phyloP scores from a whole-genome alignment of 2,113 vertebrate species.

The Nematolebias whitei region DNA sequence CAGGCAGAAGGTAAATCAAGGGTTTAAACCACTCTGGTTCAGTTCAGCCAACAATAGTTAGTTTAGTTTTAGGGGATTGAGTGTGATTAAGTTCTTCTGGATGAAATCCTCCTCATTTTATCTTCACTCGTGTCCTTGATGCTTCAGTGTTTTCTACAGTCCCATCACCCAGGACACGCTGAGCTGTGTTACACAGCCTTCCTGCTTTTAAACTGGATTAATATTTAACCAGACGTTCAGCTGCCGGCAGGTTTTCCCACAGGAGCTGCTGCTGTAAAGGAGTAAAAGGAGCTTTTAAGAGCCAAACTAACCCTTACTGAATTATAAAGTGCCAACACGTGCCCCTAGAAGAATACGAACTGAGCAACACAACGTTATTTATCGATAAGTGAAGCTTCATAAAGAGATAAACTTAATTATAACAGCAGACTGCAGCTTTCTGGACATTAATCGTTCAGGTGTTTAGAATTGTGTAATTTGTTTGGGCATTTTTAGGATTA shows the following conservation, averaged over 20 bases:
- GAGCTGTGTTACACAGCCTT: conserved; percentile 8
- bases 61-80: too few relatives aligned
- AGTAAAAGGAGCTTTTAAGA: conserved; percentile 7
- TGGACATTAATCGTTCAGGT: background rate
- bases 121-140: conserved; percentile 3
- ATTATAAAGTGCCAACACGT: background rate
- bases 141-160: conserved; percentile 12
- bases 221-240: conserved; percentile 46
- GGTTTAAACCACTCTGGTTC: too few relatives aligned
- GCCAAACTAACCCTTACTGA: background rate
- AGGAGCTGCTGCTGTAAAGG: background rate
- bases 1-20: too few relatives aligned
- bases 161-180: conserved; percentile 1
- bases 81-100: background rate
- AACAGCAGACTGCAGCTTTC: background rate
- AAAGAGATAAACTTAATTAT: background rate
- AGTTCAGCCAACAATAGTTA: too few relatives aligned
- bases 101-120: background rate
- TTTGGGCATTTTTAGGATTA: background rate
- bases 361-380: background rate
- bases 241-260: conserved; percentile 18
- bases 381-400: background rate
- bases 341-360: background rate
- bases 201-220: conserved; percentile 33
- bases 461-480: background rate